Conservation (phyloP, 2,888 invertebrate genomes). For the Frankliniella fusca region DNA sequence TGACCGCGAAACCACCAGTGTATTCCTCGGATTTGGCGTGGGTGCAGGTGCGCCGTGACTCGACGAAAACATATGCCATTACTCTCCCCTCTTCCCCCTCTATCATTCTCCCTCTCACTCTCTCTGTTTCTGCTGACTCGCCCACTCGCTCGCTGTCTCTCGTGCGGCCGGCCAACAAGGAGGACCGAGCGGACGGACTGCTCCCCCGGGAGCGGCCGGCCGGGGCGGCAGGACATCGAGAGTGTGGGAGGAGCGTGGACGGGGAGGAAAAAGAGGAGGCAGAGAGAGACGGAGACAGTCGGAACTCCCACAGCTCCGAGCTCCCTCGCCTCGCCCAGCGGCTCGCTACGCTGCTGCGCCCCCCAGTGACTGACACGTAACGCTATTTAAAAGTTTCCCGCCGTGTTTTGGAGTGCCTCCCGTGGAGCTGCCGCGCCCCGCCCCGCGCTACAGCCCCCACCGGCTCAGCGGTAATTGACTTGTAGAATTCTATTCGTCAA, state of each 20-base stretch:
- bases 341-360: neutral
- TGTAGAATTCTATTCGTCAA: conserved; percentile 26
- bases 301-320: neutral
- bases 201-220: neutral
- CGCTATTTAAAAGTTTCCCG: conserved; percentile 7
- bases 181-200: neutral
- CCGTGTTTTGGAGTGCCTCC: conserved; percentile 15
- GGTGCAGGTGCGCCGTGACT: conserved; percentile 14
- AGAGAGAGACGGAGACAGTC: too few species aligned
- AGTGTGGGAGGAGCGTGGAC: too few species aligned
- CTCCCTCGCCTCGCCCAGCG: neutral
- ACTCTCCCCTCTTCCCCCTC: neutral
- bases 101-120: neutral
- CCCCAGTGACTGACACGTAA: conserved; percentile 1
- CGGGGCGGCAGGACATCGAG: too few species aligned
- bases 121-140: neutral
- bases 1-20: neutral
- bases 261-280: too few species aligned
- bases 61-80: conserved; percentile 16
- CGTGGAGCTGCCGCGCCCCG: neutral
- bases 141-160: neutral
- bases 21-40: neutral
- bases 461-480: conserved; percentile 12
- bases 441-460: neutral
- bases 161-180: neutral